Conservation (phyloP, 2,888 invertebrate genomes). For the Galeruca laticollis region DNA sequence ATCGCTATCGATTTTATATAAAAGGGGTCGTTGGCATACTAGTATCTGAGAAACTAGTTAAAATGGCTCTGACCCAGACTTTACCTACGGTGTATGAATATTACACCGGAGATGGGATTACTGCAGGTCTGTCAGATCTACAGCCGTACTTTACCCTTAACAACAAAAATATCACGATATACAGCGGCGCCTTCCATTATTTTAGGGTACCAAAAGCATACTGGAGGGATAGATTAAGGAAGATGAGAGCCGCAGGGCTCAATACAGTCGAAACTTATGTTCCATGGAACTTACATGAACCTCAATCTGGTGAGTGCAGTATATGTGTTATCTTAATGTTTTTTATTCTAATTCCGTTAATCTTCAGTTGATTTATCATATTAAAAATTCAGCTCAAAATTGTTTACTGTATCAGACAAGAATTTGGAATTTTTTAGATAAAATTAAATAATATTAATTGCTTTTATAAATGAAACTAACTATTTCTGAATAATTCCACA, state of each 20-base stretch:
- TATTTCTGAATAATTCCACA: too few species aligned
- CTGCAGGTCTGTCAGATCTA: slow-evolving; percentile 55
- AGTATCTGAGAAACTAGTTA: neutral
- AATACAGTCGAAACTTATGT: slow-evolving; percentile 88
- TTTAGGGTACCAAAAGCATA: slow-evolving; percentile 83
- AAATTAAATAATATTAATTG: too few species aligned
- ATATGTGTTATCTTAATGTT: neutral
- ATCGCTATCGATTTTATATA: neutral
- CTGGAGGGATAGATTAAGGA: slow-evolving; percentile 84
- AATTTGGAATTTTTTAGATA: too few species aligned
- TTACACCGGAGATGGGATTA: slow-evolving; percentile 64
- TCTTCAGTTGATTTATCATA: too few species aligned
- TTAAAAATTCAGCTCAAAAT: too few species aligned
- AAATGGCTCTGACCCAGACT: slow-evolving; percentile 18
- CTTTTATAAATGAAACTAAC: too few species aligned
- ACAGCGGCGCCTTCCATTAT: slow-evolving; percentile 80
- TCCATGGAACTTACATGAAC: slow-evolving; percentile 68
- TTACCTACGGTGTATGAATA: slow-evolving; percentile 67
- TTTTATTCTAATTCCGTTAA: too few species aligned
- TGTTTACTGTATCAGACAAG: too few species aligned
- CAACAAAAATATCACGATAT: slow-evolving; percentile 64
- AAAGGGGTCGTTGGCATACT: neutral
- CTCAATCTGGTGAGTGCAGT: slow-evolving; percentile 41
- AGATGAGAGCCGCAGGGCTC: slow-evolving; percentile 85
- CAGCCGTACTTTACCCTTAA: slow-evolving; percentile 64